Base-by-base conservation (phyloP, 2,888 invertebrate genomes). In the Hofmannophila pseudospretella region DNA sequence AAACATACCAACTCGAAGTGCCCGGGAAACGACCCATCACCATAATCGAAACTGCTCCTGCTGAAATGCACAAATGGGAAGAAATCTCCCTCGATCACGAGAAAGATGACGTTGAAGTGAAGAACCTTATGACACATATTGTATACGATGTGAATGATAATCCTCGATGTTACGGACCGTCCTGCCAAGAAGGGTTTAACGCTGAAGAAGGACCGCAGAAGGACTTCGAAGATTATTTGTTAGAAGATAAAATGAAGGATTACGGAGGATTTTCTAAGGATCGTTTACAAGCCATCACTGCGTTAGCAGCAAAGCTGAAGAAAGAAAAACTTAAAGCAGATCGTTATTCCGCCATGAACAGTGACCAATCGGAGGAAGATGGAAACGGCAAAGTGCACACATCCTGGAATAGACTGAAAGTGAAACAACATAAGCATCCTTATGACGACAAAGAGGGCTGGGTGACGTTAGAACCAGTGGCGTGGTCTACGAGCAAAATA, bases 401-500 rank as follows among this genome's bases (percentile, higher is more conserved):
- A 2, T 66, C 81, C 4, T 87, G 89, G 89, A 88, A 89, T 63
- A 64, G 87, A 45, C 41, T 89, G 16, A 86, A 89, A 65, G 74
- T 88, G 7, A 87, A 87, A 57, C 87, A 87, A 52, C 88, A 89
- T 42, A 87, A 89, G 42, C 89, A 89, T 55, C 90, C 91, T 0
- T 90, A 87, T 45, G 91, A 93, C 39, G 91, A 93, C 47, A 90
- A 91, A 54, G 91, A 91, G 38, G 93, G 93, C 1, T 94, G 94
- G 94, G 93, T 94, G 0, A 90, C 92, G 1, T 68, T 94, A 37
- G 94, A 94, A 47, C 93, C 91, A 3, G 89, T 94, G 3, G 93
- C 94, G 0, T 94, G 94, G 94, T 93, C 93, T 0, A 89, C 92
- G 7, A 93, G 93, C 50, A 93, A 94, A 75, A 91, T 94, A 45